A percentile compares a stretch with the other conserved stretches of the same genome.
phyloP scores from a whole-genome alignment of 2,888 invertebrate species.

The Adelphocoris suturalis region DNA sequence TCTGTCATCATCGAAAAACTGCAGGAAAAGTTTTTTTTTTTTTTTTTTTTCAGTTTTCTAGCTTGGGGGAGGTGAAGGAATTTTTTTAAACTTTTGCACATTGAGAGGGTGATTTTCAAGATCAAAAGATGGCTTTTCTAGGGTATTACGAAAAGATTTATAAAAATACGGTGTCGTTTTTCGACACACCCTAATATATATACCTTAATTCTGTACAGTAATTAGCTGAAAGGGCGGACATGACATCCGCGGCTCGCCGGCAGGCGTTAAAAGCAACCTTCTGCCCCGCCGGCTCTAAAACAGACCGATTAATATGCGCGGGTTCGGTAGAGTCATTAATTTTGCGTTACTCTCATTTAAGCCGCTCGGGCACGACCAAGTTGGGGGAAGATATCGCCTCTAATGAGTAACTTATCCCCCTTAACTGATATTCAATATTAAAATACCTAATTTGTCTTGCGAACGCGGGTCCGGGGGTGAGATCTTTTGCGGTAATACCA shows the following conservation, averaged over 20 bases:
- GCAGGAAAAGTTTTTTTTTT: too few relatives aligned
- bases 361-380: slow-evolving; percentile 9
- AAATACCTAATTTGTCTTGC: slow-evolving; percentile 32
- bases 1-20: too few relatives aligned
- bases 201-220: too few relatives aligned
- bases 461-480: not conserved
- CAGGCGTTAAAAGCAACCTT: not conserved
- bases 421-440: slow-evolving; percentile 42
- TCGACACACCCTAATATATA: too few relatives aligned
- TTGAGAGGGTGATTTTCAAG: too few relatives aligned
- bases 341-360: slow-evolving; percentile 28
- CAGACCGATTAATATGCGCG: slow-evolving; percentile 33
- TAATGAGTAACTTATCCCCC: slow-evolving; percentile 39
- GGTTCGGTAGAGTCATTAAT: slow-evolving; percentile 24
- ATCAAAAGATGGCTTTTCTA: too few relatives aligned
- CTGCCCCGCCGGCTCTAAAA: slow-evolving; percentile 5
- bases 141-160: too few relatives aligned
- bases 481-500: not conserved
- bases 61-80: too few relatives aligned
- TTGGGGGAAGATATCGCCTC: slow-evolving; percentile 38
- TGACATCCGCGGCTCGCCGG: not conserved
- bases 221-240: not conserved
- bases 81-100: too few relatives aligned
- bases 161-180: too few relatives aligned
- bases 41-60: too few relatives aligned